phyloP scores from a whole-genome alignment of 2,797 vertebrate genomes.

The Anabacerthia variegaticeps region DNA sequence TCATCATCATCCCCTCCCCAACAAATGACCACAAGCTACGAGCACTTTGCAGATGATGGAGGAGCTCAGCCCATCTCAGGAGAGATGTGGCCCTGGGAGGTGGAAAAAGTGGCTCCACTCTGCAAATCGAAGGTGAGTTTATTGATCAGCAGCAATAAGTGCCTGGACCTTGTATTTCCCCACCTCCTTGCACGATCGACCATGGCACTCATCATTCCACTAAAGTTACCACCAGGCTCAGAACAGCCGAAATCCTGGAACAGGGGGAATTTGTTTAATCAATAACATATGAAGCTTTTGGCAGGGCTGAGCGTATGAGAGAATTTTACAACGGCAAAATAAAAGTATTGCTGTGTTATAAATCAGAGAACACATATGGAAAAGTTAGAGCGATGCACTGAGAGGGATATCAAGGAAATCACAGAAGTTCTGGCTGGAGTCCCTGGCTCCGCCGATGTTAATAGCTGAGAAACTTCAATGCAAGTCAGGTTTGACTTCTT shows the following conservation, averaged over 20 bases:
- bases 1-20: not conserved
- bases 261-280: conserved; percentile 52
- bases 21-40: not conserved
- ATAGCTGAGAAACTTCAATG: conserved; percentile 15
- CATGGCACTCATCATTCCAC: not conserved
- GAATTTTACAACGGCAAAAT: conserved; percentile 33
- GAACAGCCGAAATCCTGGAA: conserved; percentile 19
- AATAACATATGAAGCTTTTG: conserved; percentile 57
- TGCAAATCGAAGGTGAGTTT: not conserved
- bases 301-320: not conserved
- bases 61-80: not conserved
- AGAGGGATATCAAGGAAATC: conserved; percentile 58
- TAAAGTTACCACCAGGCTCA: not conserved
- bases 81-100: rapidly evolving
- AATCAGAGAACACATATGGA: conserved; percentile 56
- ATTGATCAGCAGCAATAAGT: conserved; percentile 6
- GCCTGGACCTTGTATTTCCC: not conserved
- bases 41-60: not conserved
- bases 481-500: conserved; percentile 51
- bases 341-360: conserved; percentile 28
- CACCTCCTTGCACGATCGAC: not conserved
- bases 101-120: not conserved
- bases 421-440: conserved; percentile 55
- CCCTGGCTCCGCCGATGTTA: not conserved
- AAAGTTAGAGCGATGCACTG: conserved; percentile 3